phyloP scores from a whole-genome alignment of 2,113 vertebrate genomes.

The Chionodraco myersi region DNA sequence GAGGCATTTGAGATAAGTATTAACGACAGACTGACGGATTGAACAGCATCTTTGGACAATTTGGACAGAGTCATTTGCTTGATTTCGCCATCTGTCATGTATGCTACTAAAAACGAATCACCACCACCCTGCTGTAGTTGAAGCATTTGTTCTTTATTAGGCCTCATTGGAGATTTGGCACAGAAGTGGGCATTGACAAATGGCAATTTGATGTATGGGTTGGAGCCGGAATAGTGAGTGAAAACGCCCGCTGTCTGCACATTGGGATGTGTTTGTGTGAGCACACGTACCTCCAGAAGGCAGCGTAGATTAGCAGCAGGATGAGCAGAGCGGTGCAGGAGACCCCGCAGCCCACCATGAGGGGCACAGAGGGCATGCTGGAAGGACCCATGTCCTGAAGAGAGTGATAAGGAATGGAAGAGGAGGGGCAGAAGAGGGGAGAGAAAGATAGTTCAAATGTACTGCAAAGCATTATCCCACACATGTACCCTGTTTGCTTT shows the following conservation, averaged over 20 bases:
- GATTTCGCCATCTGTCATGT: conserved; percentile 67
- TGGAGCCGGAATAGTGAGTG: background rate
- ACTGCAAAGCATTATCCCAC: background rate
- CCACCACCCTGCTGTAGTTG: conserved; percentile 41
- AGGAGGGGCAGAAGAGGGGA: background rate
- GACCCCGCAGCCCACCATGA: conserved; percentile 96
- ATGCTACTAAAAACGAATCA: conserved; percentile 54
- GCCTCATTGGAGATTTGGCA: conserved; percentile 64
- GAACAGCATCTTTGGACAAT: conserved; percentile 34
- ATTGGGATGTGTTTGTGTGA: background rate
- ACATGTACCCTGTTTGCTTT: background rate
- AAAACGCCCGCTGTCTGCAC: conserved; percentile 16
- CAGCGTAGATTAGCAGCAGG: conserved; percentile 94
- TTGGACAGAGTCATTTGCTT: conserved; percentile 54
- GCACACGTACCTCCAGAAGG: conserved; percentile 93
- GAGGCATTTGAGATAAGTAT: conserved; percentile 23
- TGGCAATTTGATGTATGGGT: conserved; percentile 1
- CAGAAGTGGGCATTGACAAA: conserved; percentile 32
- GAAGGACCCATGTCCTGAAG: conserved; percentile 91
- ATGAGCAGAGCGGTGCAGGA: conserved; percentile 96
- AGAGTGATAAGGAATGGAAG: conserved; percentile 12
- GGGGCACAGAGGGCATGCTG: conserved; percentile 91
- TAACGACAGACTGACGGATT: conserved; percentile 44
- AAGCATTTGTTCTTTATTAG: conserved; percentile 76
- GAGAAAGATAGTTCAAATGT: background rate